phyloP scores from a whole-genome alignment of 2,113 vertebrate species.

The Alosa alosa region DNA sequence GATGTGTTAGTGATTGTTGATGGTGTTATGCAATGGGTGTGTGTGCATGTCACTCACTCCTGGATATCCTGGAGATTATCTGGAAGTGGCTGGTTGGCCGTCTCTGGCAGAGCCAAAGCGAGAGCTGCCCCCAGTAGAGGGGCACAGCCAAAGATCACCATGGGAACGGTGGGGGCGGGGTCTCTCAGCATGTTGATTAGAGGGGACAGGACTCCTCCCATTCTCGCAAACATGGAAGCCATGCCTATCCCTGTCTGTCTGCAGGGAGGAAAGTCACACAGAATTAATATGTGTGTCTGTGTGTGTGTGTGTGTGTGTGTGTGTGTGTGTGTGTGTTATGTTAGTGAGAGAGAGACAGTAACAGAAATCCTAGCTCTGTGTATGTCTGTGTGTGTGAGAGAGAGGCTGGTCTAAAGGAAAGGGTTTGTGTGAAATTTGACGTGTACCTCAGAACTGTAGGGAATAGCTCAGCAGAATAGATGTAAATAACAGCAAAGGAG shows the following conservation, averaged over 20 bases:
- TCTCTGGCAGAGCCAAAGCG: slow-evolving; percentile 74
- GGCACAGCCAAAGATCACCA: slow-evolving; percentile 68
- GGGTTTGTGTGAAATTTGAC: no score
- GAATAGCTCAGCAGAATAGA: slow-evolving; percentile 80
- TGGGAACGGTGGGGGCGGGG: slow-evolving; percentile 55
- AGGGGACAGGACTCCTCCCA: slow-evolving; percentile 75
- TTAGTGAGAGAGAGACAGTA: background rate
- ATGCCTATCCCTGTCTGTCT: slow-evolving; percentile 82
- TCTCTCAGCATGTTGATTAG: slow-evolving; percentile 68
- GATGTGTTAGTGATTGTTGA: background rate
- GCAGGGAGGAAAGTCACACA: slow-evolving; percentile 14
- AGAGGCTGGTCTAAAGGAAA: no score
- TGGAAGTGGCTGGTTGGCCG: slow-evolving; percentile 66
- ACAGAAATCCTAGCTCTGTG: background rate
- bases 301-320: background rate
- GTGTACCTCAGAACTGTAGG: slow-evolving; percentile 78
- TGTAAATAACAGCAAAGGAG: slow-evolving; percentile 76
- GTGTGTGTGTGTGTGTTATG: background rate
- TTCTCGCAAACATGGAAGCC: slow-evolving; percentile 70
- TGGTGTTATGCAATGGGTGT: background rate
- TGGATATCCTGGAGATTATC: slow-evolving; percentile 76
- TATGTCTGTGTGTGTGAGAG: background rate
- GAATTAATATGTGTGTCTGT: background rate
- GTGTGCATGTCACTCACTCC: slow-evolving; percentile 31
- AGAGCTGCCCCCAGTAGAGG: slow-evolving; percentile 70